Evolutionary conservation across 2,888 invertebrate genomes (phyloP).

Genomic region (Neoscelio sp.): DNA sequence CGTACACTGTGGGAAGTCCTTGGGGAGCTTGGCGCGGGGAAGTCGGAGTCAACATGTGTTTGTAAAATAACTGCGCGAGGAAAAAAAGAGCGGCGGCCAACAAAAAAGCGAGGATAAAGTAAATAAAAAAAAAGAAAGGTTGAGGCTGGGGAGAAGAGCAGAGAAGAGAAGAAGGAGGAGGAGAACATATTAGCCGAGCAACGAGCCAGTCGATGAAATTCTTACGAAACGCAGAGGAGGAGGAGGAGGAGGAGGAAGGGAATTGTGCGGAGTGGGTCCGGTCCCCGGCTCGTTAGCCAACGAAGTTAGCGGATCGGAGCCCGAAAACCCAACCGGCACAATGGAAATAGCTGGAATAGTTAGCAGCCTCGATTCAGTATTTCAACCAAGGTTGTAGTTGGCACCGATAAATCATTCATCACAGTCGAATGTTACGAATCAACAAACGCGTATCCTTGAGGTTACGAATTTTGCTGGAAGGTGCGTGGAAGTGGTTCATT

Average conservation of each 20-base stretch:
- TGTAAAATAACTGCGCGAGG: constrained; percentile 31
- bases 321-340: constrained; percentile 20
- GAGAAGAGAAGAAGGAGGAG: constrained; percentile 61
- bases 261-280: too few relatives aligned
- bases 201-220: constrained; percentile 75
- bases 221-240: too few relatives aligned
- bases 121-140: constrained; percentile 19
- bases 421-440: too few relatives aligned
- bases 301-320: constrained; percentile 39
- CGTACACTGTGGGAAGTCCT: constrained; percentile 9
- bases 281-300: too few relatives aligned
- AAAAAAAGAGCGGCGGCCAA: not conserved
- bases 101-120: constrained; percentile 1
- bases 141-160: too few relatives aligned
- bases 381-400: too few relatives aligned
- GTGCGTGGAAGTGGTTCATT: too few relatives aligned
- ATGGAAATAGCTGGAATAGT: constrained; percentile 40
- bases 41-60: constrained; percentile 60
- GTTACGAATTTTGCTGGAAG: too few relatives aligned
- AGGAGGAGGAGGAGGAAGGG: too few relatives aligned
- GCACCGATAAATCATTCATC: too few relatives aligned
- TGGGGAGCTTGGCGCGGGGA: constrained; percentile 60
- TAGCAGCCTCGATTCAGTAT: not conserved
- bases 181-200: constrained; percentile 71
- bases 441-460: too few relatives aligned